Conservation (phyloP, 1,140 invertebrate species). For the Drosophila ironensis region DNA sequence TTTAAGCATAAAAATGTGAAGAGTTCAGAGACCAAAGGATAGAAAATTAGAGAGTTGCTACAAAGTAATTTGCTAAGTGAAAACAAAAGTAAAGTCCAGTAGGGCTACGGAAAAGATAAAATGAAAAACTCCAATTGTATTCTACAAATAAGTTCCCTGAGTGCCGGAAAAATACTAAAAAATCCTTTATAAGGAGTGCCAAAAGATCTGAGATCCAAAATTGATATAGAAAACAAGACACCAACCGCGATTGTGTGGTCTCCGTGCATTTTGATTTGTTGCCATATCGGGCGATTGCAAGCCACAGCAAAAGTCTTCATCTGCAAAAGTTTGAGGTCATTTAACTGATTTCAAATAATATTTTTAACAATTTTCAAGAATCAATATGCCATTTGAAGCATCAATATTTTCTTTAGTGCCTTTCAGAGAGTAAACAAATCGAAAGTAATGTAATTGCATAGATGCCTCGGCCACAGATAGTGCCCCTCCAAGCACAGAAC, state of each 20-base stretch:
- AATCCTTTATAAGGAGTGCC: background rate
- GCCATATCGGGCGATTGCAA: constrained; percentile 88
- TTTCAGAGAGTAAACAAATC: constrained; percentile 12
- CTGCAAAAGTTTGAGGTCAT: constrained; percentile 85
- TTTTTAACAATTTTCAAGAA: background rate
- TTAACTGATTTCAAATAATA: background rate
- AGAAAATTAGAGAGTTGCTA: no score
- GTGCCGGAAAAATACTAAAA: background rate
- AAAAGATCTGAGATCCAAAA: background rate
- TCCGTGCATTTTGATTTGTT: constrained; percentile 81
- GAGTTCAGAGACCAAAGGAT: no score
- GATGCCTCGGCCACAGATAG: constrained; percentile 6
- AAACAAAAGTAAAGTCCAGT: no score
- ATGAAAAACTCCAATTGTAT: no score
- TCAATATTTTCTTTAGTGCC: constrained; percentile 4
- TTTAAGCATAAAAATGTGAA: no score
- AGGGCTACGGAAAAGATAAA: no score
- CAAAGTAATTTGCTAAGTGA: no score
- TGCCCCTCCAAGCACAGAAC: background rate
- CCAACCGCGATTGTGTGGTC: constrained; percentile 81
- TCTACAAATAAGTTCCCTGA: no score
- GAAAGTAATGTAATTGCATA: constrained; percentile 37
- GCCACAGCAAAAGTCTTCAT: constrained; percentile 93
- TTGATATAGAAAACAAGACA: constrained; percentile 27
- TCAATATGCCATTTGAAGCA: background rate